A percentile compares a stretch with the other conserved stretches of the same genome.
Conservation (phyloP, 2,888 invertebrate species). For the Melieria omissa region DNA sequence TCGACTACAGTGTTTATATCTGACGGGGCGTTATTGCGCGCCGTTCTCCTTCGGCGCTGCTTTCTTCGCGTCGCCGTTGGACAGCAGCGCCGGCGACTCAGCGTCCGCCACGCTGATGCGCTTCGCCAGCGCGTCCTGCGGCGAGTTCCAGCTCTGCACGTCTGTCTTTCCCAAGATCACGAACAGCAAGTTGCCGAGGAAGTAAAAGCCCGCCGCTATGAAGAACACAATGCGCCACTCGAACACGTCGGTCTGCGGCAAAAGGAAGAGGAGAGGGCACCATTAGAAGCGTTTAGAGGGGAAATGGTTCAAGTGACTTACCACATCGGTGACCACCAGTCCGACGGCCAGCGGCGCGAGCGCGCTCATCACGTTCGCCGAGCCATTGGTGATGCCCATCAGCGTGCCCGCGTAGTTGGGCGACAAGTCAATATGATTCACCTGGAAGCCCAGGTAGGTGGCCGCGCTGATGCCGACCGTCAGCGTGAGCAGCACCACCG, state of each 20-base stretch:
- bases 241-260: slow-evolving; percentile 55
- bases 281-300: background rate
- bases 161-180: slow-evolving; percentile 70
- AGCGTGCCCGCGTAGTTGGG: slow-evolving; percentile 85
- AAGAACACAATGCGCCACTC: slow-evolving; percentile 72
- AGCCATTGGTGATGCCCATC: slow-evolving; percentile 87
- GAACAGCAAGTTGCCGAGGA: slow-evolving; percentile 70
- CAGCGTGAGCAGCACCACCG: slow-evolving; percentile 75
- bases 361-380: slow-evolving; percentile 82
- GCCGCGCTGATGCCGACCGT: slow-evolving; percentile 83
- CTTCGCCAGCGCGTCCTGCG: slow-evolving; percentile 51
- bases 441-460: slow-evolving; percentile 81
- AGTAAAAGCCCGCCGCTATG: slow-evolving; percentile 69
- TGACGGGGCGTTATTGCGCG: slow-evolving; percentile 33
- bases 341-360: slow-evolving; percentile 81
- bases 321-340: slow-evolving; percentile 75
- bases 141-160: slow-evolving; percentile 72
- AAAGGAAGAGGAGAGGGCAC: too few species aligned
- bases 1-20: slow-evolving; percentile 16
- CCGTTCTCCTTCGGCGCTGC: slow-evolving; percentile 41
- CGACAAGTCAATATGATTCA: slow-evolving; percentile 87
- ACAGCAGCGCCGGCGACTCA: slow-evolving; percentile 45
- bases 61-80: slow-evolving; percentile 43
- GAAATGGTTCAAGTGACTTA: slow-evolving; percentile 61
- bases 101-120: slow-evolving; percentile 43